Evolutionary conservation across 2,888 invertebrate species (phyloP), one percentile per base, ranked within the genome.

Genomic region (Leptinotarsa peninsularis): DNA sequence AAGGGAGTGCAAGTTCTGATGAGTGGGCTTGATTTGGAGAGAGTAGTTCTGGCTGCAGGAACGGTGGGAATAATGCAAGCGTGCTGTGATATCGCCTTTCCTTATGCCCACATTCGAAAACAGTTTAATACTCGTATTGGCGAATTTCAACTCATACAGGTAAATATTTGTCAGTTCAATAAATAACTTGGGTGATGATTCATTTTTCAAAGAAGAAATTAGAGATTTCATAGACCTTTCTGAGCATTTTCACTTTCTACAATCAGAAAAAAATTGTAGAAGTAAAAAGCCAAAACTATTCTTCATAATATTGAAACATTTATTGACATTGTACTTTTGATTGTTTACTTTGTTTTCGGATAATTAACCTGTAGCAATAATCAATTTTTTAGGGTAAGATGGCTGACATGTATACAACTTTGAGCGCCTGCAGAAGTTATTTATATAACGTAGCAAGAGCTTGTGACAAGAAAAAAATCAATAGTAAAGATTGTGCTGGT

Each of bases 61-160:
- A 96, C 99, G 0, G 89, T 99, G 0, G 99, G 99, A 7, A 89
- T 99, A 23, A 96, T 98, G 95, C 99, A 99, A 88, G 97, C 98
- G 0, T 94, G 95, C 73, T 94, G 98, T 84, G 99, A 99, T 88
- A 90, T 94, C 4, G 93, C 99, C 0, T 99, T 99, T 87, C 93
- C 95, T 50, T 99, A 99, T 88, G 98, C 98, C 0, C 98, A 99
- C 86, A 92, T 94, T 17, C 92, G 99, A 79, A 95, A 96, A 87
- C 98, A 98, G 85, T 99, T 99, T 87, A 94, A 94, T 5, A 90
- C 92, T 82, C 91, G 92, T 81, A 98, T 99, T 84, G 98, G 96
- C 5, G 95, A 97, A 85, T 99, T 97, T 86, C 99, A 99, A 89
- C 88, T 97, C 72, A 90, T 98, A 85, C 99, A 99, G 92, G 96